A percentile compares a stretch with the other conserved stretches of the same genome.
Evolutionary conservation across 2,113 vertebrate genomes (phyloP).

Genomic region (Meleagris gallopavo): DNA sequence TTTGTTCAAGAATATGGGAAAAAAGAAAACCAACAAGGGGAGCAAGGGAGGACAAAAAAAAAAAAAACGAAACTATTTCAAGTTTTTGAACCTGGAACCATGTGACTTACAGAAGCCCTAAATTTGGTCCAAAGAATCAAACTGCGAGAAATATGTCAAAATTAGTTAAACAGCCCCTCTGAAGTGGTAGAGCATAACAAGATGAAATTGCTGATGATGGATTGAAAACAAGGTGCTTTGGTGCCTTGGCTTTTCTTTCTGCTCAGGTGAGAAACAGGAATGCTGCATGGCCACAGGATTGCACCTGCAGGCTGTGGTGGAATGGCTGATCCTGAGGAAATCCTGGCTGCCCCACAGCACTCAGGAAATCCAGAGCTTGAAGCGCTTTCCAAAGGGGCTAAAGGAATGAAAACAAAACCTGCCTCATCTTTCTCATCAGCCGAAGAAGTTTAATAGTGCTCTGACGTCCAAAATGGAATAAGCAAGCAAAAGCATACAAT

Average conservation of each 20-base stretch:
- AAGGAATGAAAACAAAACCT: not conserved
- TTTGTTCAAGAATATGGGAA: not conserved
- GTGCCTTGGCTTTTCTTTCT: conserved; percentile 62
- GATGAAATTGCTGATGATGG: not conserved
- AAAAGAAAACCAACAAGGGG: not conserved
- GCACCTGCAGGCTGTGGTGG: conserved; percentile 41
- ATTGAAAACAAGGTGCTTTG: not conserved
- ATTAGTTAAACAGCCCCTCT: not conserved
- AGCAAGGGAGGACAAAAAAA: not conserved
- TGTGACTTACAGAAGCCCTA: not conserved
- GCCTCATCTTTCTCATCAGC: not conserved
- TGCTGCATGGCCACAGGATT: conserved; percentile 36
- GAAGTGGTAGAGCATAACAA: not conserved
- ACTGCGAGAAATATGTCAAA: not conserved
- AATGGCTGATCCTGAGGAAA: not conserved
- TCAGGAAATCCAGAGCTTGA: conserved; percentile 43
- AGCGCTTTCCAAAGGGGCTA: conserved; percentile 31
- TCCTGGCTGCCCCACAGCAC: not conserved
- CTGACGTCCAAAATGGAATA: not conserved
- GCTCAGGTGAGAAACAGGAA: conserved; percentile 70
- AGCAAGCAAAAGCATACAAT: not conserved
- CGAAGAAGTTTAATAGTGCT: not conserved
- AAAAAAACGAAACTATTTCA: not conserved
- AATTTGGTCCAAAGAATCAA: not conserved
- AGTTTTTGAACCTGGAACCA: not conserved